Conservation (phyloP, 2,888 invertebrate species). For the Euclidia mi region DNA sequence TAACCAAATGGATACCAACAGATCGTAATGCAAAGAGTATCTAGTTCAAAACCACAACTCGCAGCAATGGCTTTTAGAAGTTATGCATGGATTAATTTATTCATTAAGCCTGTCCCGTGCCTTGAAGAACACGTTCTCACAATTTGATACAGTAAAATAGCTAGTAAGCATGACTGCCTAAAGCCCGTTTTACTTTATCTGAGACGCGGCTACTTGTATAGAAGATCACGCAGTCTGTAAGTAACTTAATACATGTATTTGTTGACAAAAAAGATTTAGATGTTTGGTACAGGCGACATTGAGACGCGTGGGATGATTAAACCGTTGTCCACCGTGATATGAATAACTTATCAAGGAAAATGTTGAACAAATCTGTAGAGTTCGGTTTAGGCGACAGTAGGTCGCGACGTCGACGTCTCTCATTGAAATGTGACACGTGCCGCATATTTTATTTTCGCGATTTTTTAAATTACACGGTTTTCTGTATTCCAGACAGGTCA, state of each 20-base stretch:
- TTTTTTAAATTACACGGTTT: constrained; percentile 2
- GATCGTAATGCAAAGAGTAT: no score
- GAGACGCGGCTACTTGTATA: no score
- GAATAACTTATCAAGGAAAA: constrained; percentile 4
- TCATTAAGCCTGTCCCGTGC: no score
- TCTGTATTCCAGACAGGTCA: not conserved
- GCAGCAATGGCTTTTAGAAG: no score
- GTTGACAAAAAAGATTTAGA: constrained; percentile 2
- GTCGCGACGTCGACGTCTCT: not conserved
- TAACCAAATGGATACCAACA: no score
- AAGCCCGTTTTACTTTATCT: no score
- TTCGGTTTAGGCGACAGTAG: not conserved
- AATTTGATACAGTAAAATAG: no score
- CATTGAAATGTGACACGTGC: constrained; percentile 6
- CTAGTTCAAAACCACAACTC: no score
- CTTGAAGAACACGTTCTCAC: no score
- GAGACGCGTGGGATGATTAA: constrained; percentile 8
- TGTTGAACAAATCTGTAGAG: not conserved
- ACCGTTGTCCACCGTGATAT: not conserved
- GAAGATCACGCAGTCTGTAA: no score
- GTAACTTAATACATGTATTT: not conserved
- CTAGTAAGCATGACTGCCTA: no score
- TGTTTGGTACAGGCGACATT: constrained; percentile 4
- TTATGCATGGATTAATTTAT: no score
- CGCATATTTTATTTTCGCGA: not conserved